phyloP scores from a whole-genome alignment of 1,140 invertebrate species.

The Trichonephila clavipes region DNA sequence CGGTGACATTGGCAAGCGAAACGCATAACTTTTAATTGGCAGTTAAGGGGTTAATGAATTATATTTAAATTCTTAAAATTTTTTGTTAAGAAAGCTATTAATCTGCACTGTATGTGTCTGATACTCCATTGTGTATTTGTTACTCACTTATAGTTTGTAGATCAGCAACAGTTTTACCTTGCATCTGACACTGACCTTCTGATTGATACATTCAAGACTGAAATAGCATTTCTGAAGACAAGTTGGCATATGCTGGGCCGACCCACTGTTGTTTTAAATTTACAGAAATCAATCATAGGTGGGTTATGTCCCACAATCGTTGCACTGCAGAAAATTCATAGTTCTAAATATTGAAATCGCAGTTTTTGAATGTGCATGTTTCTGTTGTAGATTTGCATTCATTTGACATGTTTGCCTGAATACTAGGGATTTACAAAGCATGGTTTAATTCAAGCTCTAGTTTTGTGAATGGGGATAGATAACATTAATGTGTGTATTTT shows the following conservation, averaged over 20 bases:
- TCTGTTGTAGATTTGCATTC: not conserved
- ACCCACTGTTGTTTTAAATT: conserved; percentile 92
- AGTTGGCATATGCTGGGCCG: conserved; percentile 94
- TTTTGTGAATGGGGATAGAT: not conserved
- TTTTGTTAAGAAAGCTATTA: too few relatives aligned
- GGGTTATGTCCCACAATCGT: conserved; percentile 80
- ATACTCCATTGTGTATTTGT: conserved; percentile 31
- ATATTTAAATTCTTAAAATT: too few relatives aligned
- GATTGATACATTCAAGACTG: conserved; percentile 97
- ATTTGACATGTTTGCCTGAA: not conserved
- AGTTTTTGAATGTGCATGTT: conserved; percentile 35
- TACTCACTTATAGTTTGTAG: conserved; percentile 89
- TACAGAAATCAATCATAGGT: conserved; percentile 96
- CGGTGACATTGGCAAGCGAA: too few relatives aligned
- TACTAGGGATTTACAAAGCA: not conserved
- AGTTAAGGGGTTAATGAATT: too few relatives aligned
- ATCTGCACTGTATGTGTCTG: not conserved
- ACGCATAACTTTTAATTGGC: too few relatives aligned
- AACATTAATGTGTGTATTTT: not conserved
- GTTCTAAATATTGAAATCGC: not conserved
- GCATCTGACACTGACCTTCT: conserved; percentile 97
- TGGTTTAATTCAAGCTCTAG: not conserved
- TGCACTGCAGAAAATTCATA: not conserved
- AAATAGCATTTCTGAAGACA: conserved; percentile 95
- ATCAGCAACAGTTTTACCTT: conserved; percentile 97